A percentile compares a stretch with the other conserved stretches of the same genome.
Conservation (phyloP, 2,888 invertebrate genomes). For the Dorcus parallelipipedus region DNA sequence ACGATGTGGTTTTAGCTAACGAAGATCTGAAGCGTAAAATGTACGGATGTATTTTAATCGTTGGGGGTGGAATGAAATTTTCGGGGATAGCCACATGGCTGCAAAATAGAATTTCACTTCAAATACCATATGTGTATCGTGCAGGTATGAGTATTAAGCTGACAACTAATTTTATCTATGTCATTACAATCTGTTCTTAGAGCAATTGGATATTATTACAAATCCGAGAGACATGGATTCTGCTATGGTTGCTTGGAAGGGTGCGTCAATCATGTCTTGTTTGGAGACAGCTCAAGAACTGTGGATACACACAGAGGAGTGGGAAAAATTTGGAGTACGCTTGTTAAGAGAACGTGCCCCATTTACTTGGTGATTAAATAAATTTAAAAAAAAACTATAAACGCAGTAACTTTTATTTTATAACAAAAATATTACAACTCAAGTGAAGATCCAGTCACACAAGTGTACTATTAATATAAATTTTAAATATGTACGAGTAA, state of each 20-base stretch:
- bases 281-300: slow-evolving; percentile 89
- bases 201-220: slow-evolving; percentile 85
- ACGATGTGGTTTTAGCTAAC: slow-evolving; percentile 52
- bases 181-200: slow-evolving; percentile 33
- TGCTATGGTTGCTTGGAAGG: slow-evolving; percentile 89
- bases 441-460: no score
- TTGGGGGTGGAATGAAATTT: slow-evolving; percentile 90
- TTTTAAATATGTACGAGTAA: no score
- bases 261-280: slow-evolving; percentile 89
- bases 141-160: slow-evolving; percentile 3
- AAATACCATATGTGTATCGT: slow-evolving; percentile 48
- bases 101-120: slow-evolving; percentile 78
- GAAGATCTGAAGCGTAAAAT: slow-evolving; percentile 91
- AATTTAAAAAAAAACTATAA: neutral
- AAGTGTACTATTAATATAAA: no score
- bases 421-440: no score
- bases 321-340: slow-evolving; percentile 81
- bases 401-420: no score
- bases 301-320: slow-evolving; percentile 84
- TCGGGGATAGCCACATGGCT: slow-evolving; percentile 83
- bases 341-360: slow-evolving; percentile 87
- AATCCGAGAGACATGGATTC: slow-evolving; percentile 91
- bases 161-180: no score
- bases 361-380: slow-evolving; percentile 70
- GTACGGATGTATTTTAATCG: slow-evolving; percentile 88